These are phyloP conservation scores for Choloepus hoffmanni DNA, from an alignment of 2,113 vertebrate genomes.

Conservation along the genomic window DNA sequence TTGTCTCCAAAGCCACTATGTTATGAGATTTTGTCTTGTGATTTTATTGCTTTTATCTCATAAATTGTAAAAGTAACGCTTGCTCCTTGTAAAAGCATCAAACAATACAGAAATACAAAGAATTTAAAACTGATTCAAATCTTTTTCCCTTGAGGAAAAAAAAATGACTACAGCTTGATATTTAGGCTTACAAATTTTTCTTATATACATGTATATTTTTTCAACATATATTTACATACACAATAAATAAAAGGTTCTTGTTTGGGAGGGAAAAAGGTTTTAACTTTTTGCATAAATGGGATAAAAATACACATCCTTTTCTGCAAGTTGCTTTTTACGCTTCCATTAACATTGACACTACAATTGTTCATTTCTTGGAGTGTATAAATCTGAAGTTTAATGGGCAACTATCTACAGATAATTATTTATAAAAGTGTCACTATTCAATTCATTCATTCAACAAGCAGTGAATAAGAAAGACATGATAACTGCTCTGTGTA, in stretches of 20 bases:
- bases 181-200: neutral
- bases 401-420: slow-evolving; percentile 4
- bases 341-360: neutral
- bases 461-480: neutral
- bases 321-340: neutral
- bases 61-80: neutral
- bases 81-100: neutral
- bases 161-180: neutral
- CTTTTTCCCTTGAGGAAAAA: neutral
- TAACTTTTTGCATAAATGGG: neutral
- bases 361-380: neutral
- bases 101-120: slow-evolving; percentile 21
- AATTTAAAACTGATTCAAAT: neutral
- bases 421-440: slow-evolving; percentile 19
- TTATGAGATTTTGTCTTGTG: neutral
- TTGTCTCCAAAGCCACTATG: neutral
- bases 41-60: slow-evolving; percentile 21
- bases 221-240: neutral
- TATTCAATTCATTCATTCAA: slow-evolving; percentile 7
- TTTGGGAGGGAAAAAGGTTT: neutral
- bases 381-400: slow-evolving; percentile 12
- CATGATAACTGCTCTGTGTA: neutral
- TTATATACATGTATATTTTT: neutral
- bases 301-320: neutral
- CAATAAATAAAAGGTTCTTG: neutral